Evolutionary conservation across 2,888 invertebrate species (phyloP).

Genomic region (Bembecia ichneumoniformis): DNA sequence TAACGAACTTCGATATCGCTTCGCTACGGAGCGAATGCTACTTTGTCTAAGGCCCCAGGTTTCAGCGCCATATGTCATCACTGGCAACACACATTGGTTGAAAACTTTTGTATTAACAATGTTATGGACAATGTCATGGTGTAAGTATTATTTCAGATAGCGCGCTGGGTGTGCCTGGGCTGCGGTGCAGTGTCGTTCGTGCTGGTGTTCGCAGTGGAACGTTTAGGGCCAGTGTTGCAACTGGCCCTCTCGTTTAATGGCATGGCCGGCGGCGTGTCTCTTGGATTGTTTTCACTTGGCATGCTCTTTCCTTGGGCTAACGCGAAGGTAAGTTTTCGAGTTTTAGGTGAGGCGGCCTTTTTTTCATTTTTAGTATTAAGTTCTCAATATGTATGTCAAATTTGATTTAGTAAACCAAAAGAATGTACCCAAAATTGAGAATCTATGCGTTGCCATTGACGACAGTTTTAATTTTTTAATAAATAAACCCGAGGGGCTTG

Average conservation of each 20-base stretch:
- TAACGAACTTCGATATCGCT: no score
- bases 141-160: conserved; percentile 51
- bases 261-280: conserved; percentile 88
- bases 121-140: no score
- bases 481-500: no score
- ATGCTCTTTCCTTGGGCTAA: conserved; percentile 93
- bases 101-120: no score
- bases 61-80: no score
- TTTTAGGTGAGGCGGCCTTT: no score
- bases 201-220: conserved; percentile 88
- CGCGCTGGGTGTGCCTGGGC: conserved; percentile 75
- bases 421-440: no score
- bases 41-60: no score
- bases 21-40: no score
- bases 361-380: not conserved
- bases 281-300: conserved; percentile 89
- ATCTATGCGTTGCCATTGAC: no score
- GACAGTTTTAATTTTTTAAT: no score
- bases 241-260: conserved; percentile 91
- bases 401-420: not conserved
- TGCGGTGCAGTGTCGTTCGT: conserved; percentile 84
- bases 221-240: conserved; percentile 90
- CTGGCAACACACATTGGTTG: no score
- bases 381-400: not conserved
- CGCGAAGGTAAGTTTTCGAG: conserved; percentile 71